Base-by-base conservation (phyloP, 2,888 invertebrate species). In the Drosophila histrio region DNA sequence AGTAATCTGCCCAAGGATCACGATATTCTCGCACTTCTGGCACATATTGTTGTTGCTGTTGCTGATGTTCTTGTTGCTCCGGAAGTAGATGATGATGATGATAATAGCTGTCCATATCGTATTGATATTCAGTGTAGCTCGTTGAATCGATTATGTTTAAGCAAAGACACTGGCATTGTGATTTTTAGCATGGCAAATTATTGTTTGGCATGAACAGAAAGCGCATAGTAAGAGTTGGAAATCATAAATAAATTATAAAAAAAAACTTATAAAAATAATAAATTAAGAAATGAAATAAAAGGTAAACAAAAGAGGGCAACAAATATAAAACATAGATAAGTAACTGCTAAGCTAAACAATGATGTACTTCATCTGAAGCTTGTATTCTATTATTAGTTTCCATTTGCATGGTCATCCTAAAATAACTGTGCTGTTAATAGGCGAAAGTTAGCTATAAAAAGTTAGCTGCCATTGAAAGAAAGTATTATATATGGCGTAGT, bases 1-100 rank as follows among this genome's bases (percentile, higher is more conserved):
- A 93, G 90, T 95, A 95, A 86, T 94, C 93, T 81, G 95, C 94
- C 96, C 96, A 96, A 57, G 96, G 96, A 93, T 96, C 96, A 91
- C 88, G 90, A 85, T 88, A 91, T 67, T 87, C 89, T 65, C 89
- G 88, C 47, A 89, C 79, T 59, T 87, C 68, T 65, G 79, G 68
- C 70, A 73, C 74, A 56, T 83, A 70, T 28, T 64, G 79, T 32
- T 77, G 70, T 44, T 68, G 73, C 28, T 72, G 81, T 24, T 71
- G 79, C 19, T 70, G 54, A 38, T 82, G 65, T 6, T 57, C 43
- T 21, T 47, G 19, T 22, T 71, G 78, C 26, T 78, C 66, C 47
- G n/a, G n/a, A n/a, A n/a, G n/a, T n/a, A 59, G 47, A 44, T 71
- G 65, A 15, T 63, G 44, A n/a, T 72, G 49, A n/a, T 74, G 38